phyloP scores from a whole-genome alignment of 2,113 vertebrate genomes.

The Dromas ardeola region DNA sequence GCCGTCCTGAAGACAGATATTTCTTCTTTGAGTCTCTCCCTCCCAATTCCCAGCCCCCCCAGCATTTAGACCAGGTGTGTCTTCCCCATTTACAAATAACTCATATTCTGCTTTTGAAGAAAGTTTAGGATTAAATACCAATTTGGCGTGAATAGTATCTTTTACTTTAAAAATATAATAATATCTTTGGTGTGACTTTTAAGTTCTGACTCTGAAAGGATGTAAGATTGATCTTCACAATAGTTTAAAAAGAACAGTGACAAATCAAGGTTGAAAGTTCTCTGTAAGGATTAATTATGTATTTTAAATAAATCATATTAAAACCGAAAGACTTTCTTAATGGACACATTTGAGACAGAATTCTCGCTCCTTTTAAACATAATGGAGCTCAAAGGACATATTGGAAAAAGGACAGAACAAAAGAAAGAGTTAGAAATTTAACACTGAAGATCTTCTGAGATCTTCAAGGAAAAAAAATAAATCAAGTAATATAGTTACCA shows the following conservation, averaged over 20 bases:
- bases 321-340: not conserved
- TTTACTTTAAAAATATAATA: not conserved
- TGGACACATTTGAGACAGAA: not conserved
- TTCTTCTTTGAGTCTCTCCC: not conserved
- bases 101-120: not conserved
- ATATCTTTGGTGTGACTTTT: not conserved
- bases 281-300: not conserved
- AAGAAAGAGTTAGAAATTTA: not conserved
- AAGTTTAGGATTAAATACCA: not conserved
- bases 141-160: not conserved
- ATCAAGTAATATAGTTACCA: not conserved
- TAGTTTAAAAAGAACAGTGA: not conserved
- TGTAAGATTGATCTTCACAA: not conserved
- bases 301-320: conserved; percentile 10
- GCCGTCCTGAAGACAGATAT: not conserved
- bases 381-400: not conserved
- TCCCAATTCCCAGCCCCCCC: fast-evolving
- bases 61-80: not conserved
- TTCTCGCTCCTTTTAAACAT: not conserved
- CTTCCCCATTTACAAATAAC: not conserved
- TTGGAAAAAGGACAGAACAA: not conserved
- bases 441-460: not conserved
- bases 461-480: not conserved
- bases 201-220: not conserved
- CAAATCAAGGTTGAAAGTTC: not conserved